Conservation (phyloP, 2,888 invertebrate species). For the Andrena flavipes region DNA sequence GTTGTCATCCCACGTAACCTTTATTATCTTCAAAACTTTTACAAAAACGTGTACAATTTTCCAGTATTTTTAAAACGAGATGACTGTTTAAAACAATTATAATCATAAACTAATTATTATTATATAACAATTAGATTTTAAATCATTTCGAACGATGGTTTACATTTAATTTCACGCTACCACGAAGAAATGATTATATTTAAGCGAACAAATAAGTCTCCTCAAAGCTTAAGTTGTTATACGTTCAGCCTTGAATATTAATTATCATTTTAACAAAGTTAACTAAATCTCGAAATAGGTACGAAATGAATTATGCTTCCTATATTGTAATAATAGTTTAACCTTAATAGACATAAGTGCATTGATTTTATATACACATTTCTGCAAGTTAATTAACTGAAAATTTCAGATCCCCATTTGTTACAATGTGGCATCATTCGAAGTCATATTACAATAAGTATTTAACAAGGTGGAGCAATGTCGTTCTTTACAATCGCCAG, state of each 20-base stretch:
- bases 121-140: neutral
- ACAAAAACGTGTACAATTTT: conserved; percentile 5
- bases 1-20: conserved; percentile 13
- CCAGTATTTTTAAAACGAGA: neutral
- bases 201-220: neutral
- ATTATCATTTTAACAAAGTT: neutral
- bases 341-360: conserved; percentile 13
- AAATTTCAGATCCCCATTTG: conserved; percentile 3
- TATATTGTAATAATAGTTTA: conserved; percentile 7
- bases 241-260: neutral
- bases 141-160: neutral
- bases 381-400: neutral
- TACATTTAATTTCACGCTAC: neutral
- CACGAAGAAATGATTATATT: neutral
- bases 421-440: conserved; percentile 75
- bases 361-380: neutral
- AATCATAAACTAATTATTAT: conserved; percentile 3
- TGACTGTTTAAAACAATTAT: neutral
- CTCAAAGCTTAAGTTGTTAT: neutral
- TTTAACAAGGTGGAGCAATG: conserved; percentile 26
- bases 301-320: neutral
- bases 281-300: conserved; percentile 16
- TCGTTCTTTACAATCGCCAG: conserved; percentile 44
- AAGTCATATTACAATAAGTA: conserved; percentile 58
- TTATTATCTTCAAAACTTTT: neutral